Base-by-base conservation (phyloP, 1,140 invertebrate species). In the Antheraea mylitta region DNA sequence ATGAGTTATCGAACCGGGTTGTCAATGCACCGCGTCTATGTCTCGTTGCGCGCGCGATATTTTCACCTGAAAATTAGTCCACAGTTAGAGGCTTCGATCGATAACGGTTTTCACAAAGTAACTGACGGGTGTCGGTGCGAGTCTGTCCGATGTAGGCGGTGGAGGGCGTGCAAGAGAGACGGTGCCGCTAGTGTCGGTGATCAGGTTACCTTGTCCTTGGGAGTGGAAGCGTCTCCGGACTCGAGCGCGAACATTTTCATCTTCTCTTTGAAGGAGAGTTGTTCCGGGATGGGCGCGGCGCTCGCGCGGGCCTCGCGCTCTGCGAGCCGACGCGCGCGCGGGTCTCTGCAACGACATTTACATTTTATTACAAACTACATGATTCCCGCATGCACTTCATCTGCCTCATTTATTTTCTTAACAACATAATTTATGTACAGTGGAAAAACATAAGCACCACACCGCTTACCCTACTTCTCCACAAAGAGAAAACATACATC, bases 211-310 rank as follows among this genome's bases (percentile, higher is more conserved):
- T 98, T 98, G 83, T 98, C 97, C 88, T 97, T 96, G 58, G 97
- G 97, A 13, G 97, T 97, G 74, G 96, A 95, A 78, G 95, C 94
- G 88, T 98, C 97, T 30, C 97, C 97, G 0, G 97, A 97, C 92
- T 98, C 97, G 92, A 98, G 96, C 13, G 97, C 98, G 93, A 99
- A 99, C 97, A 98, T 98, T 90, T 98, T 98, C 97, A 99, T 98
- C 91, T 99, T 99, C 86, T 98, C 98, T 86, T 98, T 97, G 85
- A 99, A 98, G 65, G 96, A 97, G 10, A 99, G 92, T 81, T 98
- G 98, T 85, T 98, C 97, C 0, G 97, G 97, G 66, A 97, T 95
- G 8, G 96, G 95, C 68, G 94, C 93, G 67, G 93, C 90, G 68
- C 81, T 93, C 85, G 91, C 95, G 93, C 90, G 93, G 76, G 94